A percentile compares a stretch with the other conserved stretches of the same genome.
Evolutionary conservation across 1,140 invertebrate species (phyloP).

Genomic region (Monomorium pharaonis): DNA sequence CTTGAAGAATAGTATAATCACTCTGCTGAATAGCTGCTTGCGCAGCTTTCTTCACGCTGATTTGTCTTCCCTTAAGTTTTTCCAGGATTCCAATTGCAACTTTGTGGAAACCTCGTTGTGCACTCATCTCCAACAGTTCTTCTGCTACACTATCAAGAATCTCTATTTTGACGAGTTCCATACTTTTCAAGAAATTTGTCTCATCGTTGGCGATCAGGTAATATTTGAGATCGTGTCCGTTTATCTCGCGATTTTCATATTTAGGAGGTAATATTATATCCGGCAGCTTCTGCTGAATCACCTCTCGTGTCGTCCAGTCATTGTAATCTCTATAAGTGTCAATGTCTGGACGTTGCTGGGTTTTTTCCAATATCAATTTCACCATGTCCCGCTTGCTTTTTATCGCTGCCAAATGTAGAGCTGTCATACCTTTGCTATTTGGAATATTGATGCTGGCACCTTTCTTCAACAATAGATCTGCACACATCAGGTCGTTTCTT

Average conservation of each 20-base stretch:
- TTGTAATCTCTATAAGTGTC: slow-evolving; percentile 75
- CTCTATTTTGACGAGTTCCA: slow-evolving; percentile 79
- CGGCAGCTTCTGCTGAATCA: slow-evolving; percentile 87
- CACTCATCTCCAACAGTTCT: slow-evolving; percentile 66
- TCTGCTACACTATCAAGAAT: slow-evolving; percentile 14
- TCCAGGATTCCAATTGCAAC: slow-evolving; percentile 78
- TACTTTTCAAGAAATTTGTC: slow-evolving; percentile 86
- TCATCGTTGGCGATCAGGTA: slow-evolving; percentile 86
- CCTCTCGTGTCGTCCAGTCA: slow-evolving; percentile 72
- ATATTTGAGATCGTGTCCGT: slow-evolving; percentile 85
- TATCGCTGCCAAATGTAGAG: slow-evolving; percentile 88
- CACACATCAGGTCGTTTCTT: slow-evolving; percentile 85
- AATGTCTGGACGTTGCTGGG: slow-evolving; percentile 62
- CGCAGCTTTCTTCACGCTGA: slow-evolving; percentile 56
- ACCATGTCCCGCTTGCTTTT: slow-evolving; percentile 78
- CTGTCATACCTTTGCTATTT: slow-evolving; percentile 87
- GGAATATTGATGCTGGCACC: slow-evolving; percentile 88
- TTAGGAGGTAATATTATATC: slow-evolving; percentile 85
- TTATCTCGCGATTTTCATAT: slow-evolving; percentile 75
- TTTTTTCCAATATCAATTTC: slow-evolving; percentile 60
- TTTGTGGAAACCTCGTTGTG: slow-evolving; percentile 70
- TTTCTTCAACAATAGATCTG: slow-evolving; percentile 86
- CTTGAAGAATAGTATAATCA: slow-evolving; percentile 85
- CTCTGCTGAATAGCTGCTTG: slow-evolving; percentile 87
- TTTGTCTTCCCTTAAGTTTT: slow-evolving; percentile 61